phyloP scores from a whole-genome alignment of 2,113 vertebrate genomes.

The Capreolus pygargus region DNA sequence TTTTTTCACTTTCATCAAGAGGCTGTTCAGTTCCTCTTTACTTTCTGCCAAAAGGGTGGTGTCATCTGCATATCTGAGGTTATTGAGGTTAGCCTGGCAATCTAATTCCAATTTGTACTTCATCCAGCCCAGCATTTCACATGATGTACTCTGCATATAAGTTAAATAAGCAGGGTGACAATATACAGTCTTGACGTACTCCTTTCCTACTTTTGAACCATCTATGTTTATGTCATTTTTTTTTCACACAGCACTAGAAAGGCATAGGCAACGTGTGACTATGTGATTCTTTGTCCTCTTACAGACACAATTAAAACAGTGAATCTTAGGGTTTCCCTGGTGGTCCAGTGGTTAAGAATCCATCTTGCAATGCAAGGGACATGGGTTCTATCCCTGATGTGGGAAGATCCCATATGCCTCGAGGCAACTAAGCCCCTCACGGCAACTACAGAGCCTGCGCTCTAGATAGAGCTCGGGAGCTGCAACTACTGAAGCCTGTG shows the following conservation, averaged over 20 bases:
- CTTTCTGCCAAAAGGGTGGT: neutral
- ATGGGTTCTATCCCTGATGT: neutral
- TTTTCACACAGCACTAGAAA: neutral
- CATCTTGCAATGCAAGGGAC: neutral
- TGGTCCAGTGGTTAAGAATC: neutral
- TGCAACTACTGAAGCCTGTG: neutral
- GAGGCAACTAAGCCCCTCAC: neutral
- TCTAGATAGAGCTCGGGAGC: neutral
- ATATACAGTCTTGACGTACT: neutral
- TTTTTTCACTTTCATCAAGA: neutral
- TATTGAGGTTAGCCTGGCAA: neutral
- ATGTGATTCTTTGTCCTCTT: neutral
- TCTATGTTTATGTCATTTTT: neutral
- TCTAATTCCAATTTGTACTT: neutral
- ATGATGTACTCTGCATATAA: neutral
- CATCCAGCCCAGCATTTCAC: neutral
- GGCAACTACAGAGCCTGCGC: fast-evolving
- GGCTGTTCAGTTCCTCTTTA: neutral
- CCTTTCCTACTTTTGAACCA: neutral
- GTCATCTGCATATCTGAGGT: neutral
- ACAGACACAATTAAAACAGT: neutral
- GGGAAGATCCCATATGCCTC: neutral
- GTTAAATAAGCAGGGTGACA: neutral
- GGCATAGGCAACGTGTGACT: neutral
- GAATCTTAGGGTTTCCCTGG: neutral